Base-by-base conservation (phyloP, 2,797 vertebrate species). In the Yasuhikotakia modesta region DNA sequence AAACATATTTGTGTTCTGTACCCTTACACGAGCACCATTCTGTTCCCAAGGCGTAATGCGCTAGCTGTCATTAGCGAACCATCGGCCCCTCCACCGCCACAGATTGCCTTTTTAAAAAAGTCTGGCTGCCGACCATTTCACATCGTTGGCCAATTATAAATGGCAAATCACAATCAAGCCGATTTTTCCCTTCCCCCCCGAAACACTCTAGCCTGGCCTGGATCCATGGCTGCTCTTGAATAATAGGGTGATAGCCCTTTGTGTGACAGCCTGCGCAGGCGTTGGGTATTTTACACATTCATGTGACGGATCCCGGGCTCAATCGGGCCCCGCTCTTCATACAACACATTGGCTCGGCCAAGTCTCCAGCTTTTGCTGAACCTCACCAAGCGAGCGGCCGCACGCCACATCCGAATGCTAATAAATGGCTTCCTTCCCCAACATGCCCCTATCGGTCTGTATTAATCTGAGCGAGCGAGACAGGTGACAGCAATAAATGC, bases 121-220 rank as follows among this genome's bases (percentile, higher is more conserved):
- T 85, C 85, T 89, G 90, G 90, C 89, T 86, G 84, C 76, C 84
- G 85, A 89, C 89, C 87, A 89, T 90, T 87, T 87, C 88, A 85
- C 87, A 88, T 88, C 82, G 86, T 83, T 87, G 86, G 88, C 92
- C 88, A 92, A 89, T 91, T 92, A 91, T 88, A 91, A 92, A 93
- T 90, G 89, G 90, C 88, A 90, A 89, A 90, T 90, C 86, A 90
- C 90, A 88, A 88, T 90, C 81, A 89, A 83, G 83, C 88, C 87
- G 87, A 85, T 87, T 91, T 88, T 82, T 82, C 82, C 75, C 67
- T 30, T 35, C 52, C 83, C 71, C 35, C 82, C 80, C 71, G 85
- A 84, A 88, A 87, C 85, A 85, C 87, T 87, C 84, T 81, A 83
- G 82, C 79, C 86, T 91, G 91, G 90, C 89, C 82, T 73, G 81